Evolutionary conservation across 2,888 invertebrate species (phyloP), one percentile per base, ranked within the genome.

Genomic region (Spisula solida): DNA sequence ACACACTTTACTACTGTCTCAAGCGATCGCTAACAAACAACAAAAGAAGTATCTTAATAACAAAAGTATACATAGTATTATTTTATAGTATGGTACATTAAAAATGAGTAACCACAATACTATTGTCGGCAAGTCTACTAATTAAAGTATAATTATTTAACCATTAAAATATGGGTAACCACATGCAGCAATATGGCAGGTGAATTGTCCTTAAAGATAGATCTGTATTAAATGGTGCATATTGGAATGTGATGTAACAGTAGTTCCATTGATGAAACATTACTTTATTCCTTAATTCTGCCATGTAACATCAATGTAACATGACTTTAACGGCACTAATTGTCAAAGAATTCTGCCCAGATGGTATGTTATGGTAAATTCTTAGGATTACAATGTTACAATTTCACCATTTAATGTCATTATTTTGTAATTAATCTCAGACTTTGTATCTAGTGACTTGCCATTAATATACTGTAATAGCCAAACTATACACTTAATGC

Each of bases 391-490:
- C 34, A 34, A 31, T 75, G 75, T 18, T 75, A 34, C 34, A 25
- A 34, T 34, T 75, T 75, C 41, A 31, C 75, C 25, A 14, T 75
- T 75, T 75, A 75, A 75, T 75, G 75, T 75, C 31, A 34, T 75
- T 34, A 25, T 2, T 18, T 16, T 34, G 75, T 75, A 31, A 75
- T 75, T 34, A 75, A 34, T 75, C 60, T 25, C 25, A 25, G 2
- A 66, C 60, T 56, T 14, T 25, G 25, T 66, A 66, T 51, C 10
- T 66, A 66, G 60, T 66, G 60, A 66, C 25, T 25, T 25, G n/a
- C 60, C 60, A 66, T 66, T 66, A 41, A 66, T 25, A 66, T 66
- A 51, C 51, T 51, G 51, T 51, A 0, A 66, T 66, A 66, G 25
- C 25, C 60, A 66, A 25, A 66, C 25, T 25, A 66, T 66, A 66